Percentiles rank a stretch among this genome's conserved stretches.
Conservation (phyloP, 1,140 invertebrate species). For the Drosophila insularis region DNA sequence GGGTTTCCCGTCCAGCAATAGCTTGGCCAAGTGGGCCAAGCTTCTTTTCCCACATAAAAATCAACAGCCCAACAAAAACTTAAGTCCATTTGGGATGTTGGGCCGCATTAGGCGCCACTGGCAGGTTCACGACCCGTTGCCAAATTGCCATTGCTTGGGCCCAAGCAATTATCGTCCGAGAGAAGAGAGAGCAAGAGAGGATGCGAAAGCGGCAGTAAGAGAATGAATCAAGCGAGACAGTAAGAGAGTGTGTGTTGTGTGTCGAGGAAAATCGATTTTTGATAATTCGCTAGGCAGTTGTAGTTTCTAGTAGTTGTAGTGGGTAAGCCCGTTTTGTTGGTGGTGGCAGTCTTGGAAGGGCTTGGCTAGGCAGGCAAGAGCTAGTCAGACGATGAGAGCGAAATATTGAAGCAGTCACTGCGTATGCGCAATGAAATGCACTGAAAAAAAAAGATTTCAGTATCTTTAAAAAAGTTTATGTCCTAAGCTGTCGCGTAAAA, state of each 20-base stretch:
- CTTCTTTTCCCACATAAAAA: constrained; percentile 66
- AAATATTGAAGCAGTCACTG: constrained; percentile 33
- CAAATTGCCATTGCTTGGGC: constrained; percentile 53
- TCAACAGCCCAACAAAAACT: constrained; percentile 62
- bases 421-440: constrained; percentile 68
- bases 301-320: constrained; percentile 10
- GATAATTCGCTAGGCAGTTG: constrained; percentile 13
- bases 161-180: constrained; percentile 56
- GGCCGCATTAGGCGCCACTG: constrained; percentile 59
- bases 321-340: constrained; percentile 37
- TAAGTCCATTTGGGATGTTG: constrained; percentile 62
- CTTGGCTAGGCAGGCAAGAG: constrained; percentile 22
- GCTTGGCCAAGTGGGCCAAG: constrained; percentile 70
- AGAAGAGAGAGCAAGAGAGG: constrained; percentile 10
- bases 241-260: constrained; percentile 30
- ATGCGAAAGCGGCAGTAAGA: constrained; percentile 26
- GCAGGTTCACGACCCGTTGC: constrained; percentile 72
- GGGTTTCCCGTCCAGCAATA: constrained; percentile 66
- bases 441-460: background rate
- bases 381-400: background rate
- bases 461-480: no score
- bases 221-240: constrained; percentile 9
- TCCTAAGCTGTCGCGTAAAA: no score
- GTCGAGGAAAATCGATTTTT: constrained; percentile 65
- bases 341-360: constrained; percentile 61